Percentiles rank a stretch among this genome's conserved stretches.
These are phyloP conservation scores for Polyommatus icarus DNA, from an alignment of 2,888 invertebrate species.

Conservation along the genomic window DNA sequence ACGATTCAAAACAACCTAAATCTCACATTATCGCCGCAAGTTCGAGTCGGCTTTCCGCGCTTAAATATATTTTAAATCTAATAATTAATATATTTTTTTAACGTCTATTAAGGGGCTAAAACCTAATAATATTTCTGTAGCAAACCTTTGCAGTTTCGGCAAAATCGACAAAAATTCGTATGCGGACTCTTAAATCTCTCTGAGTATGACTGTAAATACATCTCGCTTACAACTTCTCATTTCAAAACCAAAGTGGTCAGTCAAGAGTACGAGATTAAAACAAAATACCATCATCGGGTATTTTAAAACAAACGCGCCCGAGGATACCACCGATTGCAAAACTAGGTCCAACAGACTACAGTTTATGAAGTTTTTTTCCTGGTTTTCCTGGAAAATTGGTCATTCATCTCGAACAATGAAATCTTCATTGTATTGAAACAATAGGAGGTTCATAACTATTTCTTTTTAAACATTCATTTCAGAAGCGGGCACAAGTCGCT, in stretches of 20 bases:
- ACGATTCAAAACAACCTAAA: too few relatives aligned
- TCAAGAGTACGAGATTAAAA: background rate
- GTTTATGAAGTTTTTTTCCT: background rate
- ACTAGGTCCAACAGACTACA: constrained; percentile 4
- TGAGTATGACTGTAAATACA: too few relatives aligned
- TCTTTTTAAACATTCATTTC: constrained; percentile 3
- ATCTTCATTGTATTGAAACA: constrained; percentile 18
- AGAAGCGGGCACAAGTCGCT: background rate
- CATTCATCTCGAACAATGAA: constrained; percentile 18
- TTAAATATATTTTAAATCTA: too few relatives aligned
- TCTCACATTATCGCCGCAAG: too few relatives aligned
- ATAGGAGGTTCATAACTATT: constrained; percentile 8
- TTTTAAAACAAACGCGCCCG: background rate
- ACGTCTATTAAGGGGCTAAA: too few relatives aligned
- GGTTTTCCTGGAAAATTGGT: constrained; percentile 17
- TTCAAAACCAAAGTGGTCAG: background rate
- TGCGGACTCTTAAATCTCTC: too few relatives aligned
- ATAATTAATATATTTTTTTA: too few relatives aligned
- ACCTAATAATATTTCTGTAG: too few relatives aligned
- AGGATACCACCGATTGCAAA: background rate
- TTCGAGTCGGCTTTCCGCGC: too few relatives aligned
- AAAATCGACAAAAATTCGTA: too few relatives aligned
- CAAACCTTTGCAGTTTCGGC: too few relatives aligned
- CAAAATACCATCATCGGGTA: background rate
- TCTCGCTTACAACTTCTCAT: too few relatives aligned